phyloP scores from a whole-genome alignment of 2,888 invertebrate genomes.

The Spodoptera exigua region DNA sequence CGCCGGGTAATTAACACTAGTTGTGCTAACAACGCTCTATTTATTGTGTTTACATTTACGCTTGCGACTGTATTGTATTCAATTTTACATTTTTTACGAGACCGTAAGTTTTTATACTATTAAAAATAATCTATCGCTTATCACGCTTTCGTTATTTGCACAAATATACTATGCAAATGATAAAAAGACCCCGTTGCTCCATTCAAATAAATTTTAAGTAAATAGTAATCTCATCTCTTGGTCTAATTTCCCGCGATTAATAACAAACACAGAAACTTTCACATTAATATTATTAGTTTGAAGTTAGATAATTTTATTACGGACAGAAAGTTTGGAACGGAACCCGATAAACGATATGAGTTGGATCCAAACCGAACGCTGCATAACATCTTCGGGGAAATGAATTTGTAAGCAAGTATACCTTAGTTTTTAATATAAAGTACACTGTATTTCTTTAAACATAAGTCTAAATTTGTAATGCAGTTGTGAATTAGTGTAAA shows the following conservation, averaged over 20 bases:
- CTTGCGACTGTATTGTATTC: slow-evolving; percentile 16
- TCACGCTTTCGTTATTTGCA: too few species aligned
- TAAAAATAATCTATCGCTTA: too few species aligned
- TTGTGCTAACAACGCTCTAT: slow-evolving; percentile 56
- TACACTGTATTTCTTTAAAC: too few species aligned
- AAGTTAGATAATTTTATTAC: slow-evolving; percentile 11
- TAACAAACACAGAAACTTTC: too few species aligned
- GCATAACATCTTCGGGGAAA: background rate
- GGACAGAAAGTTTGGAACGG: slow-evolving; percentile 13
- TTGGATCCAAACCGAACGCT: background rate
- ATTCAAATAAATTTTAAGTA: too few species aligned
- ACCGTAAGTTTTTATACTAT: too few species aligned
- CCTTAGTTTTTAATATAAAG: background rate
- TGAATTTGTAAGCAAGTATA: background rate
- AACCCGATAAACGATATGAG: slow-evolving; percentile 10
- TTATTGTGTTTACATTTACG: slow-evolving; percentile 32
- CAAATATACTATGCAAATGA: too few species aligned
- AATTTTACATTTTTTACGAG: slow-evolving; percentile 18
- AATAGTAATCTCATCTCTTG: too few species aligned
- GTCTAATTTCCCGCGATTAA: too few species aligned
- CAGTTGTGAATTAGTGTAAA: slow-evolving; percentile 6
- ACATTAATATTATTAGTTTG: background rate
- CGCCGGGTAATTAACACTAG: slow-evolving; percentile 66
- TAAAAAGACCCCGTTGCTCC: too few species aligned
- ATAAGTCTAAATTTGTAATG: background rate